These are phyloP conservation scores for Echeneis naucrates DNA, from an alignment of 2,797 vertebrate genomes.

Conservation along the genomic window DNA sequence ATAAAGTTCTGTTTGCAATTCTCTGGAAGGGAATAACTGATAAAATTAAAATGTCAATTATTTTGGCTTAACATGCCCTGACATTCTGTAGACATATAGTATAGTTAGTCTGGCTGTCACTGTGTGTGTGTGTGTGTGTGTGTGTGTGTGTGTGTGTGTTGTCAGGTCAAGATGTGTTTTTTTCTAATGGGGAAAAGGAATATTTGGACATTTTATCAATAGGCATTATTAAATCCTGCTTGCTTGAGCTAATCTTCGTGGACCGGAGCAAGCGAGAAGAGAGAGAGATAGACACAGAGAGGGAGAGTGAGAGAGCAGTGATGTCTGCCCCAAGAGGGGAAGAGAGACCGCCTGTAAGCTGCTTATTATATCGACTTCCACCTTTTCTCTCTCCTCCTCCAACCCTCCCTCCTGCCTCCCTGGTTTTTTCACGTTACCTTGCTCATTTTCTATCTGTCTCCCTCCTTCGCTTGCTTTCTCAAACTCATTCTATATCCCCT, in stretches of 20 bases:
- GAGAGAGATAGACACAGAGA: conserved; percentile 53
- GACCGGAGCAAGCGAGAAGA: conserved; percentile 63
- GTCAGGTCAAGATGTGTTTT: conserved; percentile 60
- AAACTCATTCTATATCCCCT: conserved; percentile 65
- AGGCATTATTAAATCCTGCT: conserved; percentile 90
- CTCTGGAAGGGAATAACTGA: conserved; percentile 54
- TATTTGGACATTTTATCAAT: conserved; percentile 91
- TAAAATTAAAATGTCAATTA: conserved; percentile 69
- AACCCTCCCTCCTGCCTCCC: conserved; percentile 42
- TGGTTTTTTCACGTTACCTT: conserved; percentile 64
- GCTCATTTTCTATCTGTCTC: conserved; percentile 75
- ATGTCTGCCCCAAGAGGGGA: conserved; percentile 90
- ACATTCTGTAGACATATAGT: conserved; percentile 56
- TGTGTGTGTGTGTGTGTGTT: conserved; percentile 47
- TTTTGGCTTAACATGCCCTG: conserved; percentile 59
- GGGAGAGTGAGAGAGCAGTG: conserved; percentile 70
- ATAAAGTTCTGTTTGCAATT: conserved; percentile 41
- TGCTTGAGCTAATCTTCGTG: conserved; percentile 86
- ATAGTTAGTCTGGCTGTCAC: conserved; percentile 42
- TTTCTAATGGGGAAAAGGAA: conserved; percentile 85
- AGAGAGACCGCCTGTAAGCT: conserved; percentile 98
- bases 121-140: conserved; percentile 47
- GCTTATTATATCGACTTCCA: conserved; percentile 99
- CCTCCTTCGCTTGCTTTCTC: conserved; percentile 57
- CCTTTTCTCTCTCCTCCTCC: conserved; percentile 89